Percentiles rank a stretch among this genome's conserved stretches.
Conservation (phyloP, 2,113 vertebrate genomes). For the Anser brachyrhynchus region DNA sequence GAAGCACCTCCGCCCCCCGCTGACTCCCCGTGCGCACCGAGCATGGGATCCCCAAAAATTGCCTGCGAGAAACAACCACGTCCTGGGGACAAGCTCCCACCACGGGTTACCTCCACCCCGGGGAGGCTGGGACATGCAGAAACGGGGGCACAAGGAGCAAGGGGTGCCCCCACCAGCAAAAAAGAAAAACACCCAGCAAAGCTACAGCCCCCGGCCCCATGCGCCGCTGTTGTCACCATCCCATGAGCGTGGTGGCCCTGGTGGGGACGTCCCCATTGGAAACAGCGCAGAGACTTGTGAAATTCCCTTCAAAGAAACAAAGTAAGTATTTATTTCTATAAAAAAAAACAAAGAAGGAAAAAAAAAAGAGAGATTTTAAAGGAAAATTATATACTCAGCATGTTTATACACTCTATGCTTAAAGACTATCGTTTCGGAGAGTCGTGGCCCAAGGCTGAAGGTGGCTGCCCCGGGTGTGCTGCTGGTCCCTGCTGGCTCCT, state of each 20-base stretch:
- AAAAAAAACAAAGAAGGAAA: background rate
- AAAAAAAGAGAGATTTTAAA: constrained; percentile 46
- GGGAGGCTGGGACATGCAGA: background rate
- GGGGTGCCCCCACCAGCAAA: constrained; percentile 53
- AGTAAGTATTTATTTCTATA: constrained; percentile 68
- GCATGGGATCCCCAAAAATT: accelerated
- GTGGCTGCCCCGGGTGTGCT: background rate
- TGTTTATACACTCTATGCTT: constrained; percentile 55
- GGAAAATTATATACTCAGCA: constrained; percentile 68
- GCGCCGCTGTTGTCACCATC: background rate
- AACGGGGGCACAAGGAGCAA: background rate
- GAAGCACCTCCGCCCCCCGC: background rate
- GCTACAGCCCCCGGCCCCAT: background rate
- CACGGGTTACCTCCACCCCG: background rate
- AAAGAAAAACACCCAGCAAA: constrained; percentile 13
- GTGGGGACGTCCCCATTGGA: background rate
- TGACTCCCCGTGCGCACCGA: background rate
- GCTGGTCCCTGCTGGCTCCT: accelerated
- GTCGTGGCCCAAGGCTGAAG: background rate
- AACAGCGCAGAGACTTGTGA: background rate
- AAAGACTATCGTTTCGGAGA: background rate
- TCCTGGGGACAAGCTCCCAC: accelerated
- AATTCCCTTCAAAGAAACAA: constrained; percentile 5
- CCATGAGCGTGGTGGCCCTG: background rate
- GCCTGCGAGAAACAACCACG: accelerated